Conservation (phyloP, 2,113 vertebrate genomes). For the Pongo pygmaeus region DNA sequence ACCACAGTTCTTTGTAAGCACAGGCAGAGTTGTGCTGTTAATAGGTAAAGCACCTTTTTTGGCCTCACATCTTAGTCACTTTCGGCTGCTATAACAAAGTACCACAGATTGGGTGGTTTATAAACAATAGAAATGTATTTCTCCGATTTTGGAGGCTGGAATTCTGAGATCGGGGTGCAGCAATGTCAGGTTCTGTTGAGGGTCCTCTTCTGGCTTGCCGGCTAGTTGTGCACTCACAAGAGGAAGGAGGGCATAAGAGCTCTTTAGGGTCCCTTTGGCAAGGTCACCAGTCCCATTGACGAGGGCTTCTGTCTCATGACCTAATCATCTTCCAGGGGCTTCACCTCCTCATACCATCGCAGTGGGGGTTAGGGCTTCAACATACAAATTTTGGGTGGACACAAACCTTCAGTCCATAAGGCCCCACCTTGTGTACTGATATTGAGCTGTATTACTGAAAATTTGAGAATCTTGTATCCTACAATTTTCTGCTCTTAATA, state of each 20-base stretch:
- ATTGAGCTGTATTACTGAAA: not conserved
- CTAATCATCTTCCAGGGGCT: not conserved
- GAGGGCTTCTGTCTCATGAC: no score
- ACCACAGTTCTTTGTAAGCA: not conserved
- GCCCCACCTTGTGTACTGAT: not conserved
- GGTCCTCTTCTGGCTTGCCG: not conserved
- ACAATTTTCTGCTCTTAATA: rapidly evolving
- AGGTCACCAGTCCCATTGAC: not conserved
- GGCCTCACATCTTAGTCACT: not conserved
- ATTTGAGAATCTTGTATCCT: not conserved
- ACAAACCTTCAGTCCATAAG: not conserved
- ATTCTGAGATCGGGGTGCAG: not conserved
- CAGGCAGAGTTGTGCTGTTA: no score
- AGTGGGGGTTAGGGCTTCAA: not conserved
- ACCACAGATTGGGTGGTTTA: not conserved
- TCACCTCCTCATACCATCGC: not conserved
- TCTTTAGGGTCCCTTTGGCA: not conserved
- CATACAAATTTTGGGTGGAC: not conserved
- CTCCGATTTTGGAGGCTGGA: not conserved
- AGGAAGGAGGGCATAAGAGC: not conserved
- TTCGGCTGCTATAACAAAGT: not conserved
- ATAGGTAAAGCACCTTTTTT: not conserved
- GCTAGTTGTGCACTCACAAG: no score
- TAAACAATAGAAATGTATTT: not conserved
- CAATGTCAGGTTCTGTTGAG: not conserved